Conservation (phyloP, 2,888 invertebrate species). For the Drosophila kambysellisi region DNA sequence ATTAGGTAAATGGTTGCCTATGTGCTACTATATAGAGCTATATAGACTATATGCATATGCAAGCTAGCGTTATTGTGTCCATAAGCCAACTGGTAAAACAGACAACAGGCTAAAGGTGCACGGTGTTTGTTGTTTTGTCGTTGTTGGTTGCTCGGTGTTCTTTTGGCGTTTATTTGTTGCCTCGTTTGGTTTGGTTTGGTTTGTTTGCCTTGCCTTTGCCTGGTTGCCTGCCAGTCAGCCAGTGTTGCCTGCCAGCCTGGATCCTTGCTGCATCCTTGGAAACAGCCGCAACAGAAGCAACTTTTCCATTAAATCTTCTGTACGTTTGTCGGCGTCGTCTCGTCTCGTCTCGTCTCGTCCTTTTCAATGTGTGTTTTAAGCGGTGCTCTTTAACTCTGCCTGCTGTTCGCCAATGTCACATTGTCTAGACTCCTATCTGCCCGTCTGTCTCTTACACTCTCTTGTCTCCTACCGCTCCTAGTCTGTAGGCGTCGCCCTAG, state of each 20-base stretch:
- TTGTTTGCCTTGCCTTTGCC: conserved; percentile 44
- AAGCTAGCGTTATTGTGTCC: conserved; percentile 61
- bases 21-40: conserved; percentile 38
- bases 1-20: conserved; percentile 76
- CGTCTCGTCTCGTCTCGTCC: conserved; percentile 33
- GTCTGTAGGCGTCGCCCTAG: conserved; percentile 28
- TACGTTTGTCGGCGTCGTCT: conserved; percentile 37
- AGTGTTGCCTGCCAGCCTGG: conserved; percentile 14
- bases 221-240: conserved; percentile 32
- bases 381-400: conserved; percentile 39
- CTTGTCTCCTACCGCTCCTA: conserved; percentile 11
- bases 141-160: conserved; percentile 49
- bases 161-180: conserved; percentile 74
- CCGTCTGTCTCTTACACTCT: background rate
- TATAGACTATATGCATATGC: conserved; percentile 55
- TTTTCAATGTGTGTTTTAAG: conserved; percentile 31
- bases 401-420: conserved; percentile 62
- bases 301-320: conserved; percentile 78
- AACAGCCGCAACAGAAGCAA: conserved; percentile 54
- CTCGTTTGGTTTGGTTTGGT: conserved; percentile 52
- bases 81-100: conserved; percentile 47
- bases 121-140: conserved; percentile 25
- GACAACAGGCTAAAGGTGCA: conserved; percentile 60
- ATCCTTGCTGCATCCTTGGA: conserved; percentile 41
- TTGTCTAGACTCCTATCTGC: conserved; percentile 70